Evolutionary conservation across 1,140 invertebrate species (phyloP).

Genomic region (Adoxophyes honmai): DNA sequence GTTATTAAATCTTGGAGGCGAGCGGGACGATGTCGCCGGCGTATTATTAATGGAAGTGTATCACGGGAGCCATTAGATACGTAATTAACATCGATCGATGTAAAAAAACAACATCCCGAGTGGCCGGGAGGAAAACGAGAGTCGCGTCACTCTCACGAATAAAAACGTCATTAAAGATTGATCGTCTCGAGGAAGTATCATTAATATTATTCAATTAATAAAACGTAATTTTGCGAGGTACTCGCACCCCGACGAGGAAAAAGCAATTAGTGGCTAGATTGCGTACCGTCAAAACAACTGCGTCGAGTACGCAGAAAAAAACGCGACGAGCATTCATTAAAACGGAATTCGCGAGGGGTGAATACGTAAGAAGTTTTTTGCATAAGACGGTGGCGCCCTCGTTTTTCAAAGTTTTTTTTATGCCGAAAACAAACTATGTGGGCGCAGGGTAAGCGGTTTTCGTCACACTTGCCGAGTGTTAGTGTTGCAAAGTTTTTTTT

Average conservation of each 20-base stretch:
- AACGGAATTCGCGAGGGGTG: slow-evolving; percentile 73
- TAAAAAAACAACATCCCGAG: slow-evolving; percentile 46
- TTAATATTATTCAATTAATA: slow-evolving; percentile 78
- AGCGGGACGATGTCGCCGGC: slow-evolving; percentile 58
- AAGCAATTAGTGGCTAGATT: slow-evolving; percentile 77
- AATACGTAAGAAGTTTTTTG: slow-evolving; percentile 75
- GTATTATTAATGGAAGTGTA: slow-evolving; percentile 76
- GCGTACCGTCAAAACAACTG: slow-evolving; percentile 76
- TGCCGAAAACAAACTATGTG: slow-evolving; percentile 65
- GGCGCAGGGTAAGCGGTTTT: slow-evolving; percentile 71
- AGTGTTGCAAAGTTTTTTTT: slow-evolving; percentile 64
- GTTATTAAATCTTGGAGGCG: slow-evolving; percentile 67
- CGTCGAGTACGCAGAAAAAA: slow-evolving; percentile 60
- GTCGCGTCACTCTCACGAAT: slow-evolving; percentile 59
- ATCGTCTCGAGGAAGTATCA: slow-evolving; percentile 70
- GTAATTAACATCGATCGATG: slow-evolving; percentile 69
- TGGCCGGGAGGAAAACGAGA: slow-evolving; percentile 36
- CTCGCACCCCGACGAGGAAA: slow-evolving; percentile 71
- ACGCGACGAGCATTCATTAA: slow-evolving; percentile 68
- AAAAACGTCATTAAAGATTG: slow-evolving; percentile 75
- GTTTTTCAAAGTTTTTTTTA: slow-evolving; percentile 56
- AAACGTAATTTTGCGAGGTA: slow-evolving; percentile 73
- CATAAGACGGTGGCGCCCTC: slow-evolving; percentile 70
- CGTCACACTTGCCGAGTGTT: slow-evolving; percentile 65
- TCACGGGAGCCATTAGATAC: slow-evolving; percentile 74